These are phyloP conservation scores for Drosophila malerkotliana DNA, from an alignment of 1,140 invertebrate genomes.

Conservation along the genomic window DNA sequence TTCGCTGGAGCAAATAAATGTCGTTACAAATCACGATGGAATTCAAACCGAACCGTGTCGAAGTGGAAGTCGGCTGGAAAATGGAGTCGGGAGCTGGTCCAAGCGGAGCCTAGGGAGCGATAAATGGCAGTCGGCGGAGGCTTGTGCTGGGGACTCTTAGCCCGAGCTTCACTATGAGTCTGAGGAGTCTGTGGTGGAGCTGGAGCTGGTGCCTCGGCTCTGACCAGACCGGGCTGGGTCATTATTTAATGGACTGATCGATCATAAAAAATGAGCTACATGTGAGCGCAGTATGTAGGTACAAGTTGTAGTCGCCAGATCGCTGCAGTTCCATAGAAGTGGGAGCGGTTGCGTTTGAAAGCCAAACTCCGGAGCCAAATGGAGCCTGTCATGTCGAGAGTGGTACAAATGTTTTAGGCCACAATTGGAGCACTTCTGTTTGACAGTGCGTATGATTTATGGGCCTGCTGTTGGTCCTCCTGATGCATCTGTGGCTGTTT, in stretches of 20 bases:
- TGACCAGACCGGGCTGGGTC: conserved; percentile 45
- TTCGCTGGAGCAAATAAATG: conserved; percentile 80
- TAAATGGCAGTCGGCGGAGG: conserved; percentile 64
- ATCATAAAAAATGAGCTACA: conserved; percentile 82
- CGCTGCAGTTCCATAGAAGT: conserved; percentile 17
- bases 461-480: conserved; percentile 54
- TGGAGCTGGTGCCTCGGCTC: conserved; percentile 3
- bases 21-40: conserved; percentile 82
- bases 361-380: conserved; percentile 50
- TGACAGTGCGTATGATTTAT: conserved; percentile 81
- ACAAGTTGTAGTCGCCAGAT: conserved; percentile 58
- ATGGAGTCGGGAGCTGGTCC: conserved; percentile 32
- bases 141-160: neutral
- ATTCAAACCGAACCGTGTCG: conserved; percentile 72
- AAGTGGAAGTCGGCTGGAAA: conserved; percentile 43
- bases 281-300: conserved; percentile 67
- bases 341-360: conserved; percentile 68
- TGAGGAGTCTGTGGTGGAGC: conserved; percentile 1
- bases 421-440: conserved; percentile 83
- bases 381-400: conserved; percentile 75
- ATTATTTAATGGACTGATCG: conserved; percentile 83
- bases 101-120: conserved; percentile 74
- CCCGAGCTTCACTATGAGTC: neutral
- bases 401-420: conserved; percentile 81
- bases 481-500: conserved; percentile 1